These are phyloP conservation scores for Manis javanica DNA, from an alignment of 2,797 vertebrate genomes.

Conservation along the genomic window DNA sequence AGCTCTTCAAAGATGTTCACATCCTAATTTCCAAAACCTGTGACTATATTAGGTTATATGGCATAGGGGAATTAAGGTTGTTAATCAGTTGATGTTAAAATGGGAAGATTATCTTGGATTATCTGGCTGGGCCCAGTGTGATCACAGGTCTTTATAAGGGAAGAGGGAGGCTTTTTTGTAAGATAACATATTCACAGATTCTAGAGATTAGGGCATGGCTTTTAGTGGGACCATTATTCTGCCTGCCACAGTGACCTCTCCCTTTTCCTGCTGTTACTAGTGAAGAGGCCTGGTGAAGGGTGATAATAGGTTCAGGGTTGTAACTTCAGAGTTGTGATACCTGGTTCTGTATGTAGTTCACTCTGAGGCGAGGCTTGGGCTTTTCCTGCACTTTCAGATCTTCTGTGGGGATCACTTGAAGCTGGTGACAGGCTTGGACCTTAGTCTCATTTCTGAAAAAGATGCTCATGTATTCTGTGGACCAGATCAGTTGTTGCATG, in stretches of 20 bases:
- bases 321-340: neutral
- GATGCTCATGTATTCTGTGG: neutral
- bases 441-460: neutral
- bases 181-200: neutral
- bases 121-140: neutral
- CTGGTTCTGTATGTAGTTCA: neutral
- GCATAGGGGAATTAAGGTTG: neutral
- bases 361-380: neutral
- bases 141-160: neutral
- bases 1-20: neutral
- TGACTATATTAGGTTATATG: neutral
- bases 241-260: neutral
- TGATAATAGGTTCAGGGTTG: neutral
- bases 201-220: neutral
- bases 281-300: neutral
- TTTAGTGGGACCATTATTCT: neutral
- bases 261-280: neutral
- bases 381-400: neutral
- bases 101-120: constrained; percentile 4
- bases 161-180: neutral
- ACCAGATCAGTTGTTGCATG: neutral
- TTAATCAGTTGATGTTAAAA: neutral
- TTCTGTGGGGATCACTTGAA: neutral
- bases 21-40: neutral
- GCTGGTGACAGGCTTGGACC: neutral